A percentile compares a stretch with the other conserved stretches of the same genome.
These are phyloP conservation scores for Xiphophorus maculatus DNA, from an alignment of 2,113 vertebrate species.

Conservation along the genomic window DNA sequence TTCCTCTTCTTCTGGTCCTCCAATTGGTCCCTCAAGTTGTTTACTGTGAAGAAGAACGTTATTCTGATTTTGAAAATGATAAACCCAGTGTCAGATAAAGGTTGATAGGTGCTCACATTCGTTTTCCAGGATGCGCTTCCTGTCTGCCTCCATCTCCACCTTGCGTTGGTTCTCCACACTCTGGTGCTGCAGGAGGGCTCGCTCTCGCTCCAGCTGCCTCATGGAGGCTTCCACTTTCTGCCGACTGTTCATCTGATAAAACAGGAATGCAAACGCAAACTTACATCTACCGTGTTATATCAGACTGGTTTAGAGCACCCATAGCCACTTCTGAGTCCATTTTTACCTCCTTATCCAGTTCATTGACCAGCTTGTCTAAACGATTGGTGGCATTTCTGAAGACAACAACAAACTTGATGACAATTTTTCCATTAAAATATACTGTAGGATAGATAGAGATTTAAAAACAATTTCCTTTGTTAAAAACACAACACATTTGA, in stretches of 20 bases:
- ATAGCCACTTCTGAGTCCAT: not conserved
- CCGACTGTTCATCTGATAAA: conserved; percentile 86
- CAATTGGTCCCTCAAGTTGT: conserved; percentile 93
- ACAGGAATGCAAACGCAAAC: conserved; percentile 15
- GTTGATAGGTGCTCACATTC: conserved; percentile 79
- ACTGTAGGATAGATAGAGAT: not conserved
- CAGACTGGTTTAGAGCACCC: not conserved
- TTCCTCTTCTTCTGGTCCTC: conserved; percentile 94
- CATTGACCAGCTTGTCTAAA: conserved; percentile 92
- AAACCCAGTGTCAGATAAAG: not conserved
- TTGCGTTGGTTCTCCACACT: conserved; percentile 90
- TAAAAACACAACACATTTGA: not conserved
- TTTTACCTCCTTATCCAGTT: conserved; percentile 93
- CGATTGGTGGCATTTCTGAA: conserved; percentile 85
- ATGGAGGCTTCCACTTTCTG: conserved; percentile 88
- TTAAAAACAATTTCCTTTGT: not conserved
- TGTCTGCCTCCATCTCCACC: conserved; percentile 90
- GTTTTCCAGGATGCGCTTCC: conserved; percentile 92
- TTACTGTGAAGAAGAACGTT: conserved; percentile 79
- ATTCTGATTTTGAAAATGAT: not conserved
- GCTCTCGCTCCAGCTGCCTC: conserved; percentile 92
- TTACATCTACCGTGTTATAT: not conserved
- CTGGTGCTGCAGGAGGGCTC: conserved; percentile 93
- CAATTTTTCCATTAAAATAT: not conserved
- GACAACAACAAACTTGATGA: conserved; percentile 37